Percentiles rank a stretch among this genome's conserved stretches.
Conservation (phyloP, 2,797 vertebrate genomes). For the Antrozous pallidus region DNA sequence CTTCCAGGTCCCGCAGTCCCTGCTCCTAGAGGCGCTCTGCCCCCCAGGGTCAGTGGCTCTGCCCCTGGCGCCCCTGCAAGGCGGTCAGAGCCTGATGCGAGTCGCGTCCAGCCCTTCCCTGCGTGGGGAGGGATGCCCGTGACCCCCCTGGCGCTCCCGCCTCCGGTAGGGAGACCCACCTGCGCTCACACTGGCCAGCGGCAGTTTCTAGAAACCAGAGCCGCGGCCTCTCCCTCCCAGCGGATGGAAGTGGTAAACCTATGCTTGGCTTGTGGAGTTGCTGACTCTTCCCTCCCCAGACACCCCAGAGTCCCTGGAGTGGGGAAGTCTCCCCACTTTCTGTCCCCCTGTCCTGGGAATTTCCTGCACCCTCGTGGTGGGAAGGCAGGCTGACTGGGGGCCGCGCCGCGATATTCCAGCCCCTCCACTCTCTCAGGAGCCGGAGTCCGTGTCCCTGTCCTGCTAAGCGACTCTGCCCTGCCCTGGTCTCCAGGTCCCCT, state of each 20-base stretch:
- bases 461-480: no score
- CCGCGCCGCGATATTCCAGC: no score
- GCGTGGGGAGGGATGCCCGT: background rate
- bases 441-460: no score
- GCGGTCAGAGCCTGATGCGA: background rate
- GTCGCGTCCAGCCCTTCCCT: background rate
- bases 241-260: background rate
- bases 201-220: no score
- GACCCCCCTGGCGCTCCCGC: background rate
- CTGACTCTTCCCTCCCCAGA: background rate
- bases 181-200: no score
- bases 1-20: background rate
- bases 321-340: background rate
- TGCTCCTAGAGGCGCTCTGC: background rate
- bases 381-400: no score
- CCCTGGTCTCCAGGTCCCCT: no score
- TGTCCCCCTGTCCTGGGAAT: no score
- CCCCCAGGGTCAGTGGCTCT: background rate
- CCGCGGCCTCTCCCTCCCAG: background rate
- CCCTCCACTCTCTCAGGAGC: no score
- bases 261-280: background rate
- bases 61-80: background rate
- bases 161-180: background rate
- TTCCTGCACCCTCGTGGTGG: no score
- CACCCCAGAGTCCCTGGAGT: background rate